Conservation (phyloP, 2,888 invertebrate genomes). For the Crioceris asparagi region DNA sequence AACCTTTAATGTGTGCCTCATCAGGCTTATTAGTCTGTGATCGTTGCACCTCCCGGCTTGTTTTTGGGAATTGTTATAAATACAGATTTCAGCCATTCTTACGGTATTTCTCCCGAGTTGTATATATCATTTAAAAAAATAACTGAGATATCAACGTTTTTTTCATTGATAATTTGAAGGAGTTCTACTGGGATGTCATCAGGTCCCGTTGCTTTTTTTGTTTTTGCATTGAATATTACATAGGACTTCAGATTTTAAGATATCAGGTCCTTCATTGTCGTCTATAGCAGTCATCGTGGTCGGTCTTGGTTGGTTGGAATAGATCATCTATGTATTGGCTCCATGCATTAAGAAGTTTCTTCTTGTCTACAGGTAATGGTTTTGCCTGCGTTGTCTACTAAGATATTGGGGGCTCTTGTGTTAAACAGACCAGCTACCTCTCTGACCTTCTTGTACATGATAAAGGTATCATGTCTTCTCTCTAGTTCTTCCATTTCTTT, state of each 20-base stretch:
- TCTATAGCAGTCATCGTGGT: background rate
- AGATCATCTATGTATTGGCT: background rate
- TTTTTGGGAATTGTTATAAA: too few species aligned
- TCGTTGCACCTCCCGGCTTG: too few species aligned
- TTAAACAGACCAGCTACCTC: too few species aligned
- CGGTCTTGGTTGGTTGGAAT: background rate
- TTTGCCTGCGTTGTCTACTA: background rate
- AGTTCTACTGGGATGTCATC: too few species aligned
- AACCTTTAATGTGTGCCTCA: too few species aligned
- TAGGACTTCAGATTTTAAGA: constrained; percentile 1
- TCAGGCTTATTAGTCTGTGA: too few species aligned
- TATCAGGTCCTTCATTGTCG: constrained; percentile 1
- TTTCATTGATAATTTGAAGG: constrained; percentile 2
- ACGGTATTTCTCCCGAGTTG: background rate
- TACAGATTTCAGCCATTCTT: background rate
- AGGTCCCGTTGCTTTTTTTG: background rate
- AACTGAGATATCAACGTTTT: background rate
- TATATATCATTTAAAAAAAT: background rate
- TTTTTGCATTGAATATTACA: background rate
- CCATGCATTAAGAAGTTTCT: constrained; percentile 1
- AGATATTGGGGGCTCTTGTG: too few species aligned
- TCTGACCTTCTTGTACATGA: too few species aligned
- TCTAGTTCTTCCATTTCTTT: background rate
- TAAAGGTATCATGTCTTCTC: background rate
- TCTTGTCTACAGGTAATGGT: background rate